A percentile compares a stretch with the other conserved stretches of the same genome.
These are phyloP conservation scores for Asarcornis scutulata DNA, from an alignment of 2,113 vertebrate genomes.

Conservation along the genomic window DNA sequence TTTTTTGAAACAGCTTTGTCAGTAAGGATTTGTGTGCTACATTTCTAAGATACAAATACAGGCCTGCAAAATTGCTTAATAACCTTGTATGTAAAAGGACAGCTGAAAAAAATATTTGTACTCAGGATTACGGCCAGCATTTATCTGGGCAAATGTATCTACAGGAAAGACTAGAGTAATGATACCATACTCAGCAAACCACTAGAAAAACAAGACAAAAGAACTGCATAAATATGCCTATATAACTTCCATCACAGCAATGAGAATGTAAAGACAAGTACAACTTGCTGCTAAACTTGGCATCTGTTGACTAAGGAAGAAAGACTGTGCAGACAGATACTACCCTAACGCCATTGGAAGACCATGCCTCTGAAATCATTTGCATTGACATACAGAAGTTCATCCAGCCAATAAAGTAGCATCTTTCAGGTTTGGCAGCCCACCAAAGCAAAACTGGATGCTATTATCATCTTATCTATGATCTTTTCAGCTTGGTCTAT, in stretches of 20 bases:
- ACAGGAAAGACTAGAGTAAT: constrained; percentile 39
- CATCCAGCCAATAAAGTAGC: background rate
- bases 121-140: constrained; percentile 41
- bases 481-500: background rate
- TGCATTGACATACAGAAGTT: background rate
- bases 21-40: background rate
- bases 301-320: constrained; percentile 29
- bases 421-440: background rate
- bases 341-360: constrained; percentile 4
- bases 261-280: constrained; percentile 23
- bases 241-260: constrained; percentile 27
- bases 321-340: background rate
- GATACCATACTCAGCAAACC: constrained; percentile 27
- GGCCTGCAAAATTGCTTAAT: background rate
- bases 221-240: constrained; percentile 58
- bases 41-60: background rate
- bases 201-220: constrained; percentile 64
- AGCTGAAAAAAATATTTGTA: constrained; percentile 43
- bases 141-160: constrained; percentile 53
- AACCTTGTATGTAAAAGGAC: constrained; percentile 28
- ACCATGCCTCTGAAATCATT: background rate
- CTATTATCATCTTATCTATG: background rate
- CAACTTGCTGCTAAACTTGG: constrained; percentile 1
- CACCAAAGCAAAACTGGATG: background rate
- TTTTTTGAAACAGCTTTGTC: background rate